Evolutionary conservation across 2,797 vertebrate species (phyloP), one percentile per base, ranked within the genome.

Genomic region (Epinephelus awoara): DNA sequence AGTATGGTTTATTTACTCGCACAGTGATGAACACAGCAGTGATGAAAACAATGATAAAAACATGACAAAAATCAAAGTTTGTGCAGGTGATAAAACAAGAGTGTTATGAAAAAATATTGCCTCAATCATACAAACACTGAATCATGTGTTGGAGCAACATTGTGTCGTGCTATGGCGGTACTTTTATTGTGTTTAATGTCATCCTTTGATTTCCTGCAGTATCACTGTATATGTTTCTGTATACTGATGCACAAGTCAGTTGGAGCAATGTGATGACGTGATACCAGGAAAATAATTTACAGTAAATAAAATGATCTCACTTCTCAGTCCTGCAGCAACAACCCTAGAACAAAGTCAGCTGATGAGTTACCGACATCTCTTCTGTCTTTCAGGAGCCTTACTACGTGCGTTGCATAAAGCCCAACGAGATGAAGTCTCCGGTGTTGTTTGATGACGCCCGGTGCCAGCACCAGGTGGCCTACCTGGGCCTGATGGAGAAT

Each of bases 401-500:
- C 88, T 98, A 98, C 0, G 96, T 99, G 52, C 96, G 98, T 3
- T 99, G 98, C 85, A 92, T 99, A 59, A 99, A 99, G 75, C 97
- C 98, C 75, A 99, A 99, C 0, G 97, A 98, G 77, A 84, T 95
- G 85, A 99, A 98, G 92, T 96, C 96, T 0, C 88, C 97, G 0
- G 61, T 94, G 42, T 10, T 94, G 70, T 96, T 98, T 0, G 96
- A 99, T 0, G 92, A 95, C 0, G 95, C 94, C 1, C 96, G 96
- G 68, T 98, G 97, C 83, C 86, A 93, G 23, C 98, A 98, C 76
- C 98, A 99, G 95, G 97, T 99, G 54, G 94, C 95, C 0, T 98
- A 98, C 91, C 93, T 98, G 66, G 98, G 98, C n/a, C 93, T 99
- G 54, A 89, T 99, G 91, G 97, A 99, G 95, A 99, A 99, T 0